Percentiles rank a stretch among this genome's conserved stretches.
Conservation (phyloP, 2,113 vertebrate genomes). For the Rhea pennata region DNA sequence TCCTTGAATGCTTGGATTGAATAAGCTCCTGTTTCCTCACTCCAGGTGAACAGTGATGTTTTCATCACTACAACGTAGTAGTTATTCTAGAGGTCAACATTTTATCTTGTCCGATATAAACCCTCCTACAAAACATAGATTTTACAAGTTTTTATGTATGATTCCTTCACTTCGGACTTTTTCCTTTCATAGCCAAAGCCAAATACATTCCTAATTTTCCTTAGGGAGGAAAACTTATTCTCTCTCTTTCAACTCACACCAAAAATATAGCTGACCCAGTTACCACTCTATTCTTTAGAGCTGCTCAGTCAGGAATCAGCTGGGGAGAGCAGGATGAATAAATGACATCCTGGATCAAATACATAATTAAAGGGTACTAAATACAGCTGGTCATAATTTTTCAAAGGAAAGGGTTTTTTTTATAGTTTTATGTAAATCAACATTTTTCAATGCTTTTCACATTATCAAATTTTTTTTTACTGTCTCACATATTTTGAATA, state of each 20-base stretch:
- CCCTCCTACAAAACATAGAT: not conserved
- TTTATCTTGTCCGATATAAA: not conserved
- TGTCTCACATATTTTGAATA: not conserved
- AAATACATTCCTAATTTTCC: conserved; percentile 18
- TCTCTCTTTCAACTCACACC: conserved; percentile 29
- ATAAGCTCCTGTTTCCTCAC: not conserved
- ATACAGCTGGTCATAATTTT: conserved; percentile 47
- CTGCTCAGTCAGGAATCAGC: conserved; percentile 46
- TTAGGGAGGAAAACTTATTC: conserved; percentile 15
- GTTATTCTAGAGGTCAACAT: not conserved
- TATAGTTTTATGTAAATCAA: not conserved
- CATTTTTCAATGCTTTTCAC: not conserved
- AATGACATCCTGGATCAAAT: conserved; percentile 45
- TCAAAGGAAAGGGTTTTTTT: conserved; percentile 37
- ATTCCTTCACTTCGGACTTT: not conserved
- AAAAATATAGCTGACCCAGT: conserved; percentile 42
- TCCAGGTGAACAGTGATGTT: not conserved
- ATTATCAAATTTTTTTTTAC: not conserved
- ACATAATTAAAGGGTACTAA: conserved; percentile 50
- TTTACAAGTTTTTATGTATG: not conserved
- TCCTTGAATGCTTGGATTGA: not conserved
- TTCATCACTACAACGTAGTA: not conserved
- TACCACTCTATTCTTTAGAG: conserved; percentile 14
- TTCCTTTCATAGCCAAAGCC: not conserved
- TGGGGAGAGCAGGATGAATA: conserved; percentile 40